Evolutionary conservation across 2,888 invertebrate genomes (phyloP).

Genomic region (Drepanosiphum platanoidis): DNA sequence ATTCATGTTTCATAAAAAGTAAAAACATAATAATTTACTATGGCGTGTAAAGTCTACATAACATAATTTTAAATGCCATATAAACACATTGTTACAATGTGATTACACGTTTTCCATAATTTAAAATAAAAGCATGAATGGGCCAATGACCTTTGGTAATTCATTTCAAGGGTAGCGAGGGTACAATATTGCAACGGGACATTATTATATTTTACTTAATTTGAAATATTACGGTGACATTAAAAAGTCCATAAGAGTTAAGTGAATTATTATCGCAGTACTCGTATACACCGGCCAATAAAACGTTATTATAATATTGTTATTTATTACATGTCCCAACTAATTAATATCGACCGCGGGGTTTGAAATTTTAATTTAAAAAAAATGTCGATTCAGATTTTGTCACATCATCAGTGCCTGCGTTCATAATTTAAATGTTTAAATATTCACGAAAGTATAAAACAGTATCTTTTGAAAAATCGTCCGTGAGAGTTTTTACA

Average conservation of each 20-base stretch:
- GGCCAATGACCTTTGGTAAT: constrained; percentile 9
- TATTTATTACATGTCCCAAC: too few relatives aligned
- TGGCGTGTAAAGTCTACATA: too few relatives aligned
- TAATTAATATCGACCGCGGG: too few relatives aligned
- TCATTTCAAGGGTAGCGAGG: background rate
- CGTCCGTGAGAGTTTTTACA: background rate
- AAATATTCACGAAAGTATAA: too few relatives aligned
- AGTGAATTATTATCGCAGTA: background rate
- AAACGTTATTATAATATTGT: too few relatives aligned
- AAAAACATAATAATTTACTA: background rate
- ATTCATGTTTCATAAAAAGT: background rate
- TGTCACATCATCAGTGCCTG: too few relatives aligned
- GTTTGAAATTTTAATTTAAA: too few relatives aligned
- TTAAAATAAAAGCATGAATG: background rate
- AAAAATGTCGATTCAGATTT: too few relatives aligned
- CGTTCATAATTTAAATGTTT: background rate
- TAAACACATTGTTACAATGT: background rate
- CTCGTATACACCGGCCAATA: background rate
- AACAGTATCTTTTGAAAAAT: background rate
- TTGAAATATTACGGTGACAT: background rate
- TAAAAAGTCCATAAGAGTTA: background rate
- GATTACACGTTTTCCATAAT: background rate
- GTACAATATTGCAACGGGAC: background rate
- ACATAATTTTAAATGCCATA: background rate
- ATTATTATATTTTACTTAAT: background rate